Evolutionary conservation across 2,797 vertebrate species (phyloP), one percentile per base, ranked within the genome.

Genomic region (Podargus strigoides): DNA sequence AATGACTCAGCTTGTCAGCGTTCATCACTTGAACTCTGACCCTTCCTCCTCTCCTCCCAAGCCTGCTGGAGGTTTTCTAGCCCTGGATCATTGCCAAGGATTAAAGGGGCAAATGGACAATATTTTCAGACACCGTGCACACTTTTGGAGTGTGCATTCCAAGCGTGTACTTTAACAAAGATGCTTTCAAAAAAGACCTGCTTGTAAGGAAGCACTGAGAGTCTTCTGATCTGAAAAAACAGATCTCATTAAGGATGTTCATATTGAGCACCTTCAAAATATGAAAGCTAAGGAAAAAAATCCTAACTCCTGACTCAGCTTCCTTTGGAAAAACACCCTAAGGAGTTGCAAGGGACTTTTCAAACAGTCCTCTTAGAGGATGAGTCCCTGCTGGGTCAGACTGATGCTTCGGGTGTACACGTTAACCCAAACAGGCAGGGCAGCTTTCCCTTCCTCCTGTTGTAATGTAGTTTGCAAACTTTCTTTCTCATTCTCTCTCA

Each of bases 21-120:
- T 91, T 91, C 85, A 94, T 90, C 87, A 62, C 50, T 42, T 42
- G 62, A 73, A 88, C 90, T 84, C 91, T 73, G 87, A 95, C 93
- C 47, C 55, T 73, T 37, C 69, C 36, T 88, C 44, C 26, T 90
- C 62, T 75, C 44, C 84, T 73, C 42, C 6, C 7, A 49, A 28
- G 53, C n/a, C 28, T 32, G 72, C 19, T 4, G 9, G 23, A 68
- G 41, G 18, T 66, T 91, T 91, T 86, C 34, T 50, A 86, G 67
- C 47, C 41, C 74, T 42, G 37, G 63, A 81, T 26, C 59, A 22
- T 34, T 50, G 66, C 30, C 10, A 64, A 56, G 49, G 34, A 84
- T 86, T 58, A 76, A 86, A 94, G 34, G 58, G 77, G 59, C 21
- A 73, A 76, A 77, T 9, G 15, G 28, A 19, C 47, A 70, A 4